Conservation (phyloP, 2,113 vertebrate genomes). For the Brachypodius melanocephalos region DNA sequence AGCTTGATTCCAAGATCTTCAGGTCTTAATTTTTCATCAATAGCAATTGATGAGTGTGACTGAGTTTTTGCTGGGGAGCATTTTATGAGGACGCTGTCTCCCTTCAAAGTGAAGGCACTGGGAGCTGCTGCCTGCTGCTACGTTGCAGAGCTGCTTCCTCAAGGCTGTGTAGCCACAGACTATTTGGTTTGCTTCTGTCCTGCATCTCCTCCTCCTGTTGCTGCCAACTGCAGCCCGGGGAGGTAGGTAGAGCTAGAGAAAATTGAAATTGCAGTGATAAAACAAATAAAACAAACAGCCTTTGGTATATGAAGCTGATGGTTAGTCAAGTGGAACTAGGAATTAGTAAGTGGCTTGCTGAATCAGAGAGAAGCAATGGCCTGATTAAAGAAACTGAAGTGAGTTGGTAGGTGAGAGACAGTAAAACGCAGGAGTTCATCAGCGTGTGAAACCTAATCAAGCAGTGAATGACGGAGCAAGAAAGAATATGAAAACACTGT, state of each 20-base stretch:
- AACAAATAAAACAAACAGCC: not conserved
- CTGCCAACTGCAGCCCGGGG: accelerated
- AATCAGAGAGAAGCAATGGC: not conserved
- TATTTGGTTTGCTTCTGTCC: not conserved
- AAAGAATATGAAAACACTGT: not conserved
- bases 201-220: not conserved
- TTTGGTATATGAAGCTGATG: not conserved
- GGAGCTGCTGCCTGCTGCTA: not conserved
- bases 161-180: accelerated
- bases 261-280: not conserved
- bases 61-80: not conserved
- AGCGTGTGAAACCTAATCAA: not conserved
- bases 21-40: not conserved
- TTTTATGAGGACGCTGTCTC: not conserved
- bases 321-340: not conserved
- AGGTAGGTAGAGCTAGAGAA: not conserved
- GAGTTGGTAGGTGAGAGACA: not conserved
- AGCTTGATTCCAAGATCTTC: not conserved
- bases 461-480: accelerated
- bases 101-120: not conserved
- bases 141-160: not conserved
- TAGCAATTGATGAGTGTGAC: accelerated
- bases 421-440: not conserved
- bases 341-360: not conserved
- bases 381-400: not conserved